Evolutionary conservation across 2,888 invertebrate species (phyloP).

Genomic region (Caenorhabditis sinica): DNA sequence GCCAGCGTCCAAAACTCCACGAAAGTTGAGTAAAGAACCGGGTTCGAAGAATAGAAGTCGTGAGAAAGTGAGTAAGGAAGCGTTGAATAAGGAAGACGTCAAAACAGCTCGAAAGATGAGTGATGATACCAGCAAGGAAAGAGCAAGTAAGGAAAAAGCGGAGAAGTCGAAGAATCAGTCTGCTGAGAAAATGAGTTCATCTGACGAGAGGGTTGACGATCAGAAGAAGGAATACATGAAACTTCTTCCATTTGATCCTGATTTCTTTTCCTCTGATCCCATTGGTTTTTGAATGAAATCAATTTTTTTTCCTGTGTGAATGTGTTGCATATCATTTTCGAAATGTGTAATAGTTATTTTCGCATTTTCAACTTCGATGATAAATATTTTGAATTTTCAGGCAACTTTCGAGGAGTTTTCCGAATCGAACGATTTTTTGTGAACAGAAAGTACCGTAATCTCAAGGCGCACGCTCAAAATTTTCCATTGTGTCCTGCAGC

Average conservation of each 20-base stretch:
- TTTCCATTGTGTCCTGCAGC: constrained; percentile 1
- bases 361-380: too few relatives aligned
- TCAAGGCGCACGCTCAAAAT: constrained; percentile 9
- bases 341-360: not conserved
- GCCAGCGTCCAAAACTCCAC: constrained; percentile 15
- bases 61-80: constrained; percentile 23
- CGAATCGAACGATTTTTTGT: too few relatives aligned
- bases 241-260: constrained; percentile 53
- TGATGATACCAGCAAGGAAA: constrained; percentile 22
- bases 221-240: constrained; percentile 27
- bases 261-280: constrained; percentile 56
- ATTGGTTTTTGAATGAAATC: constrained; percentile 54
- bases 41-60: constrained; percentile 20
- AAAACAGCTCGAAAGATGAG: constrained; percentile 26
- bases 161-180: constrained; percentile 37
- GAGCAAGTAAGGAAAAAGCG: constrained; percentile 18
- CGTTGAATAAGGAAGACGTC: constrained; percentile 28
- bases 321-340: not conserved
- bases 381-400: too few relatives aligned
- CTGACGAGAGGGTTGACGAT: constrained; percentile 29
- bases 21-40: too few relatives aligned
- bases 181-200: constrained; percentile 26
- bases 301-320: not conserved
- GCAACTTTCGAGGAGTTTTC: too few relatives aligned
- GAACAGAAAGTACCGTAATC: not conserved